These are phyloP conservation scores for Yponomeuta cagnagella DNA, from an alignment of 2,888 invertebrate genomes.

Conservation along the genomic window DNA sequence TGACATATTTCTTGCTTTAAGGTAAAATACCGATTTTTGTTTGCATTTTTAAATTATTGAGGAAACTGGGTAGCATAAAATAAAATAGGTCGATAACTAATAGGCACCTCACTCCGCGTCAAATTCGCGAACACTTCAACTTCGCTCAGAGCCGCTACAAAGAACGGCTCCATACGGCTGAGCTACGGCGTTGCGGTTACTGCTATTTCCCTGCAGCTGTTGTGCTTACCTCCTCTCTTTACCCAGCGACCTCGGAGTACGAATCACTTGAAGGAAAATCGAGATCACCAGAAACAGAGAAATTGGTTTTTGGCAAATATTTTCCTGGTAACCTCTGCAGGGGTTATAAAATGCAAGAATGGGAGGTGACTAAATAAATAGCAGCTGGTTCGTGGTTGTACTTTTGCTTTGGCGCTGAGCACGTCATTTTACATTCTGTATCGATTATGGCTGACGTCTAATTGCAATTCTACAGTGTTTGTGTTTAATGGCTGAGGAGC, in stretches of 20 bases:
- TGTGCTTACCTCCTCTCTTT: not conserved
- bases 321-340: not conserved
- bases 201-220: constrained; percentile 37
- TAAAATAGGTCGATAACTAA: not conserved
- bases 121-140: constrained; percentile 50
- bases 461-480: not conserved
- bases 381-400: not conserved
- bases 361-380: not conserved
- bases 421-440: not conserved
- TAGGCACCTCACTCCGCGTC: not conserved
- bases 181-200: constrained; percentile 35
- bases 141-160: constrained; percentile 33
- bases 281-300: not conserved
- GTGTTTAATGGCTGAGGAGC: not conserved
- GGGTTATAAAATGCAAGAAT: not conserved
- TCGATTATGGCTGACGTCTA: not conserved
- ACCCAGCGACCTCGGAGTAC: not conserved
- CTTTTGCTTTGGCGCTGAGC: not conserved
- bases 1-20: too few relatives aligned
- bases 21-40: too few relatives aligned
- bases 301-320: not conserved
- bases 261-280: not conserved
- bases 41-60: too few relatives aligned
- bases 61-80: too few relatives aligned
- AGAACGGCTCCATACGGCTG: constrained; percentile 49